Conservation (phyloP, 2,113 vertebrate genomes). For the Pseudopipra pipra region DNA sequence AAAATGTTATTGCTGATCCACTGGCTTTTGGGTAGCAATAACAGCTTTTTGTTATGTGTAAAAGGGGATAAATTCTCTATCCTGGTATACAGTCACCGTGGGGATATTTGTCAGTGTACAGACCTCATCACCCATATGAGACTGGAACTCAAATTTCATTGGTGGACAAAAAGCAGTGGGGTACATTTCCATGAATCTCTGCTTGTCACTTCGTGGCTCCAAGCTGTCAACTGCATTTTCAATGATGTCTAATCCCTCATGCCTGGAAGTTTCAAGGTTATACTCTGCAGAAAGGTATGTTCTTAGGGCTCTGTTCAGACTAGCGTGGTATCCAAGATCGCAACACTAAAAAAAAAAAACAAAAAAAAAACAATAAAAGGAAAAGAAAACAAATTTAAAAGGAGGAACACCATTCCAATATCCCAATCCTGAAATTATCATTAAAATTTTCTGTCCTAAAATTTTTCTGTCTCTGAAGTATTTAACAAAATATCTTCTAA, state of each 20-base stretch:
- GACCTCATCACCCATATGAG: slow-evolving; percentile 98
- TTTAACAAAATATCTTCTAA: background rate
- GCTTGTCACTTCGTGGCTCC: slow-evolving; percentile 94
- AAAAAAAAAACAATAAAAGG: background rate
- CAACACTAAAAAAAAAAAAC: slow-evolving; percentile 91
- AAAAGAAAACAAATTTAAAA: slow-evolving; percentile 2
- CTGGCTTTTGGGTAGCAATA: background rate
- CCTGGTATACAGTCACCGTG: background rate
- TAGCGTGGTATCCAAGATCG: slow-evolving; percentile 95
- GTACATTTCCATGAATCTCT: slow-evolving; percentile 99
- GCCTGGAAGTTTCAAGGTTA: slow-evolving; percentile 97
- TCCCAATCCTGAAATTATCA: background rate
- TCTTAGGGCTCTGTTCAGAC: slow-evolving; percentile 92
- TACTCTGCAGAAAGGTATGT: slow-evolving; percentile 98
- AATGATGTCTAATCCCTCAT: slow-evolving; percentile 96
- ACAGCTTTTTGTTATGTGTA: background rate
- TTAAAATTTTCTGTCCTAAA: background rate
- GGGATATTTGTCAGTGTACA: slow-evolving; percentile 46
- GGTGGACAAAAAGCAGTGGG: slow-evolving; percentile 95
- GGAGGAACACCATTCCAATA: background rate
- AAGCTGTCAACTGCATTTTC: slow-evolving; percentile 97
- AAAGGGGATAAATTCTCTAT: background rate
- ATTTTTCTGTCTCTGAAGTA: background rate
- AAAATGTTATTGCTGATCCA: background rate
- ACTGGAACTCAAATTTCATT: slow-evolving; percentile 94